Evolutionary conservation across 1,140 invertebrate genomes (phyloP).

Genomic region (Magallana ariakensis): DNA sequence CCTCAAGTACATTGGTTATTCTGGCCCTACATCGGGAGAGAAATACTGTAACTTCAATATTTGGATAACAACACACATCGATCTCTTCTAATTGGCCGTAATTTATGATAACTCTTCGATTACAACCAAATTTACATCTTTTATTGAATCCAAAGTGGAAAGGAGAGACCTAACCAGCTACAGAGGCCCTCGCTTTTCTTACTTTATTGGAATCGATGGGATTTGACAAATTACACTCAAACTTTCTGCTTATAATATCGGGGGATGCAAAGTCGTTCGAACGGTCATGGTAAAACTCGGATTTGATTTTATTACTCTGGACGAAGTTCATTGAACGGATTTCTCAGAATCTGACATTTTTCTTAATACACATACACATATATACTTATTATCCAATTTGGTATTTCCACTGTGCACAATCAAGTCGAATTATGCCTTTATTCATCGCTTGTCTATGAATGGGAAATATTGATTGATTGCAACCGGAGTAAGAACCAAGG

Average conservation of each 20-base stretch:
- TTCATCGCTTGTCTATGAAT: conserved; percentile 42
- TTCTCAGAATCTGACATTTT: conserved; percentile 22
- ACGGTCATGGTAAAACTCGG: too few relatives aligned
- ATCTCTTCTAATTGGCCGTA: background rate
- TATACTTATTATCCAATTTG: conserved; percentile 38
- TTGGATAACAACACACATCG: background rate
- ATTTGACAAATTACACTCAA: background rate
- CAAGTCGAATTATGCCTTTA: conserved; percentile 42
- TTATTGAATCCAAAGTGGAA: background rate
- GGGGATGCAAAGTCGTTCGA: too few relatives aligned
- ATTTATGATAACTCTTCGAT: conserved; percentile 5
- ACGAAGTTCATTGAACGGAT: background rate
- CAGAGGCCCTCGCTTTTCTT: background rate
- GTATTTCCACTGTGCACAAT: conserved; percentile 40
- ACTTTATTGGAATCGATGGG: background rate
- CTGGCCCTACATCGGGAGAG: too few relatives aligned
- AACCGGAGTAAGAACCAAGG: background rate
- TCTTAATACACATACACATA: background rate
- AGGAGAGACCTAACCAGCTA: background rate
- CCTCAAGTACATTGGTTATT: too few relatives aligned
- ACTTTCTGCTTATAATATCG: too few relatives aligned
- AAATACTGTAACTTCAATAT: conserved; percentile 17
- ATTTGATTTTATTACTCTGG: background rate
- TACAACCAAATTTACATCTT: background rate
- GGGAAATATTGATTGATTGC: conserved; percentile 36